Base-by-base conservation (phyloP, 2,888 invertebrate genomes). In the Sinelater perroti region DNA sequence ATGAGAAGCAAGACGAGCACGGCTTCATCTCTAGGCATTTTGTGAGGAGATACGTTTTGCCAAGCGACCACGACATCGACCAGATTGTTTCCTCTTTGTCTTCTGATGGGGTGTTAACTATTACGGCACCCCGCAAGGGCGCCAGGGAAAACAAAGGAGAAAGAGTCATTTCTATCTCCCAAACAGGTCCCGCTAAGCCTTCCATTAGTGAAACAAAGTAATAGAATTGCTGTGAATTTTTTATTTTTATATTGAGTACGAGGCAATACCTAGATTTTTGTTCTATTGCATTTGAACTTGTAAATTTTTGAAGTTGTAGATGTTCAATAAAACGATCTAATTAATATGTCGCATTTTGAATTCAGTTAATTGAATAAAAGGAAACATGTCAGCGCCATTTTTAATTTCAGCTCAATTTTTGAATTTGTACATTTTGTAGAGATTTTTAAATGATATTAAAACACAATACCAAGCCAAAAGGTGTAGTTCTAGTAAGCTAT, bases 1-100 rank as follows among this genome's bases (percentile, higher is more conserved):
- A 92, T 71, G 93, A 93, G 75, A 90, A 89, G 67, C 87, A 86
- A 64, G 93, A 93, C 73, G 91, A 93, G 67, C 92, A 93, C 67
- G 91, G 90, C 7, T 89, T 77, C 75, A 85, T 94, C 46, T 89
- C 92, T 3, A 83, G 93, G 11, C 92, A 93, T 75, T 92, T 93
- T 60, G 72, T 81, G 1, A 83, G 93, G 60, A 63, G 78, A 35
- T 90, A 89, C 72, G 79, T 87, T 66, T 78, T 90, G 31, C 90
- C 90, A 0, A 78, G 84, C 8, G 84, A 85, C 21, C 86, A 88
- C 50, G 88, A 93, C 52, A 83, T 88, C 7, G 84, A 87, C 8
- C 84, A 86, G 62, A 84, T 94, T 1, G 81, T 85, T 45, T 93
- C 93, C 52, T 86, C 87, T 0, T 79, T 94, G 14, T 92, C 92